A percentile compares a stretch with the other conserved stretches of the same genome.
Evolutionary conservation across 2,113 vertebrate species (phyloP).

Genomic region (Synchiropus splendidus): DNA sequence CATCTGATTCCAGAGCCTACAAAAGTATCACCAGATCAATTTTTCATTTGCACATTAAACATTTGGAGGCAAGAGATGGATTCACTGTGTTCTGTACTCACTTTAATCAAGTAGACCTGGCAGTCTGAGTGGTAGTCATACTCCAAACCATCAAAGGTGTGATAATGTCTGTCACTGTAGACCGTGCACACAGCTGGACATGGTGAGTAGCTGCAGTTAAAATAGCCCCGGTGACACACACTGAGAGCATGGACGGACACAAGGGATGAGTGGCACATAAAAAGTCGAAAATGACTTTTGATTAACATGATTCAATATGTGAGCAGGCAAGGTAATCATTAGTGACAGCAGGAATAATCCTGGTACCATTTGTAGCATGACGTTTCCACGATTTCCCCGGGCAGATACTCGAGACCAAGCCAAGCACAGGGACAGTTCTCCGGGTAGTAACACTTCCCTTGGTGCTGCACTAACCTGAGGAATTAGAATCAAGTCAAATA

Average conservation of each 20-base stretch:
- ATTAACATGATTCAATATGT: background rate
- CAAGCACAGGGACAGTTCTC: slow-evolving; percentile 93
- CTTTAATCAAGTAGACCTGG: slow-evolving; percentile 79
- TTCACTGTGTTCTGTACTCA: slow-evolving; percentile 27
- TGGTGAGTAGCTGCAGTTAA: slow-evolving; percentile 88
- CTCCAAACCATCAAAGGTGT: slow-evolving; percentile 92
- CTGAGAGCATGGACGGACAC: slow-evolving; percentile 53
- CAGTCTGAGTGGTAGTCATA: slow-evolving; percentile 95
- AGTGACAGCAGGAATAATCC: background rate
- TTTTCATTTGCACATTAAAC: no score
- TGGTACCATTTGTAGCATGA: slow-evolving; percentile 87
- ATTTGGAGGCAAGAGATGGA: background rate
- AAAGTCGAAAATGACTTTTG: no score
- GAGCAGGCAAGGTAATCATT: background rate
- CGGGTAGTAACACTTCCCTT: slow-evolving; percentile 87
- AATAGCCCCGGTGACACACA: slow-evolving; percentile 85
- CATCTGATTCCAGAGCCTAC: no score
- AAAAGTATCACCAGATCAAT: no score
- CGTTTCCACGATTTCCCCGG: slow-evolving; percentile 88
- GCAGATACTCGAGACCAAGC: slow-evolving; percentile 91
- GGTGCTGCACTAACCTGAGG: slow-evolving; percentile 82
- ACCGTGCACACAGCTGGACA: slow-evolving; percentile 91
- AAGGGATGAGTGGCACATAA: background rate
- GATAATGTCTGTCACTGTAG: slow-evolving; percentile 92
- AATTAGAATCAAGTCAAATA: no score